Base-by-base conservation (phyloP, 2,888 invertebrate genomes). In the Sinhomidia bicolor region DNA sequence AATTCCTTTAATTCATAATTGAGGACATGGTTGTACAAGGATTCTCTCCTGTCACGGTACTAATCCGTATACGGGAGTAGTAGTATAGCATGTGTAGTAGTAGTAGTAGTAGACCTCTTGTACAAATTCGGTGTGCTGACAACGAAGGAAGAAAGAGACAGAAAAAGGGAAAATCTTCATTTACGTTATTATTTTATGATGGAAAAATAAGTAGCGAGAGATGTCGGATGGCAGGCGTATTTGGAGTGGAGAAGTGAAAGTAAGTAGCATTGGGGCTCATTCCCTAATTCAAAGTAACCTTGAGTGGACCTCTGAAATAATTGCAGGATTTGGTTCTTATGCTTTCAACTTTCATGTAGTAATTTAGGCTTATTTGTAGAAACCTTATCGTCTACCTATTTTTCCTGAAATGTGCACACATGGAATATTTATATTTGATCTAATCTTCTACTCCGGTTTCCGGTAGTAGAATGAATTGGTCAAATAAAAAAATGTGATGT, bases 1-100 rank as follows among this genome's bases (percentile, higher is more conserved):
- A 80, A 80, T 79, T 57, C 79, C 79, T 36, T 60, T 32, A 79
- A 79, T 79, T 57, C 41, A 79, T 79, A 79, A 79, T 62, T 80
- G 80, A 62, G 41, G 62, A 62, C 80, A 62, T 23, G 17, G 71
- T 12, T 20, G 44, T 54, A 60, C 14, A 41, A 10, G 80, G 44
- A 23, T 62, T 62, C 41, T 23, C 44, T 80, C 44, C 41, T 80
- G 80, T 80, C 44, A 62, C 80, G 23, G 36, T 60, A 41, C 20
- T 79, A 79, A 79, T 79, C 57, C 57, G 47, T n/a, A 47, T 12
- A 47, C n/a, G 5, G 47, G 1, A 47, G 7, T 47, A 9, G 36
- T 47, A 9, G 44, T 47, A 47, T 47, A 47, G 7, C 10, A 47
- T 14, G 9, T 12, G 36, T 14, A 51, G 51, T n/a, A 36, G 36